Conservation (phyloP, 2,113 vertebrate species). For the Hymenochirus boettgeri region DNA sequence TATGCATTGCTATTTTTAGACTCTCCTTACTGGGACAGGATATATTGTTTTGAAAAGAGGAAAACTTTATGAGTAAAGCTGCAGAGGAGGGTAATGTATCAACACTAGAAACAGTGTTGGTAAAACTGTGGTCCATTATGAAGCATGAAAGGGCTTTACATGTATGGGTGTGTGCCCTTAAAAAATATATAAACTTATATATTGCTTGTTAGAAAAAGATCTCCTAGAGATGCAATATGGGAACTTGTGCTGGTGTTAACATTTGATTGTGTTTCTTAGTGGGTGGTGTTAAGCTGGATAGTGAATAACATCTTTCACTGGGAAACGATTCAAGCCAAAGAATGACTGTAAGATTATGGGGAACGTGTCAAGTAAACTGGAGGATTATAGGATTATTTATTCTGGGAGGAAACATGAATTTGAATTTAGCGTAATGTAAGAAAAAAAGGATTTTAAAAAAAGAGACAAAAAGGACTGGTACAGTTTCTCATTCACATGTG, state of each 20-base stretch:
- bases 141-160: conserved; percentile 25
- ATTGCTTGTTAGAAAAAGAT: conserved; percentile 25
- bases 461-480: too few relatives aligned
- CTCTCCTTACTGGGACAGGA: conserved; percentile 21
- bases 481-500: too few relatives aligned
- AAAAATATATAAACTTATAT: conserved; percentile 39
- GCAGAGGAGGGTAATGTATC: conserved; percentile 26
- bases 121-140: conserved; percentile 20
- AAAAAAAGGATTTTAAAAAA: too few relatives aligned
- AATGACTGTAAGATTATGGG: conserved; percentile 28
- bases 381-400: conserved; percentile 29
- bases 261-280: conserved; percentile 26
- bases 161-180: conserved; percentile 25
- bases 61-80: conserved; percentile 28
- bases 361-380: conserved; percentile 33
- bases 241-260: conserved; percentile 22
- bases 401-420: conserved; percentile 22
- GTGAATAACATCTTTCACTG: conserved; percentile 25
- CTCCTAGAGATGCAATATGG: conserved; percentile 20
- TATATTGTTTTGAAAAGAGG: conserved; percentile 41
- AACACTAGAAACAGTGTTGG: conserved; percentile 34
- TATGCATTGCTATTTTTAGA: conserved; percentile 36
- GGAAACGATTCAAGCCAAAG: conserved; percentile 29
- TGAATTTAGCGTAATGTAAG: conserved; percentile 9
- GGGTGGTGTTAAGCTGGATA: conserved; percentile 21